Percentiles rank a stretch among this genome's conserved stretches.
These are phyloP conservation scores for Megastigmus dorsalis DNA, from an alignment of 2,888 invertebrate genomes.

Conservation along the genomic window DNA sequence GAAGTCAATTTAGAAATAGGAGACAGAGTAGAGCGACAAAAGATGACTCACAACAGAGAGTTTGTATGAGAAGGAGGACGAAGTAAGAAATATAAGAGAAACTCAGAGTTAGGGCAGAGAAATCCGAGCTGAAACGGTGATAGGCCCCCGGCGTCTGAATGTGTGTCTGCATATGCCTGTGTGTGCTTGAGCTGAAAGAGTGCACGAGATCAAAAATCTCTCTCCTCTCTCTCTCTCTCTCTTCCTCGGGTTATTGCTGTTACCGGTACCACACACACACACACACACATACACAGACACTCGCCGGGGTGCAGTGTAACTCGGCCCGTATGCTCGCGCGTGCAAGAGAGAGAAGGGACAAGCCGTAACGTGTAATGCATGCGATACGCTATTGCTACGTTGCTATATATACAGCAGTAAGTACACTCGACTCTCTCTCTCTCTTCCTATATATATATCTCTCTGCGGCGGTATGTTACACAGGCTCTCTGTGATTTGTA, in stretches of 20 bases:
- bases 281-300: neutral
- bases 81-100: neutral
- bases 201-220: neutral
- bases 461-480: too few species aligned
- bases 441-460: too few species aligned
- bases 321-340: too few species aligned
- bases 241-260: conserved; percentile 1
- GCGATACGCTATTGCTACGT: neutral
- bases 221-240: conserved; percentile 1
- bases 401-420: too few species aligned
- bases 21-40: conserved; percentile 31
- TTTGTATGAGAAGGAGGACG: conserved; percentile 6
- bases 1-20: conserved; percentile 44
- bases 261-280: neutral
- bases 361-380: conserved; percentile 4
- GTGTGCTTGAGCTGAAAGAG: neutral
- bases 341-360: neutral
- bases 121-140: conserved; percentile 36
- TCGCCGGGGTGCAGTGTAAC: conserved; percentile 26
- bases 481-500: too few species aligned
- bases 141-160: neutral
- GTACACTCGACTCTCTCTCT: too few species aligned
- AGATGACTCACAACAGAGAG: conserved; percentile 31
- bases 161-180: neutral
- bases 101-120: conserved; percentile 12